A percentile compares a stretch with the other conserved stretches of the same genome.
Conservation (phyloP, 1,140 invertebrate species). For the Penaeus chinensis region DNA sequence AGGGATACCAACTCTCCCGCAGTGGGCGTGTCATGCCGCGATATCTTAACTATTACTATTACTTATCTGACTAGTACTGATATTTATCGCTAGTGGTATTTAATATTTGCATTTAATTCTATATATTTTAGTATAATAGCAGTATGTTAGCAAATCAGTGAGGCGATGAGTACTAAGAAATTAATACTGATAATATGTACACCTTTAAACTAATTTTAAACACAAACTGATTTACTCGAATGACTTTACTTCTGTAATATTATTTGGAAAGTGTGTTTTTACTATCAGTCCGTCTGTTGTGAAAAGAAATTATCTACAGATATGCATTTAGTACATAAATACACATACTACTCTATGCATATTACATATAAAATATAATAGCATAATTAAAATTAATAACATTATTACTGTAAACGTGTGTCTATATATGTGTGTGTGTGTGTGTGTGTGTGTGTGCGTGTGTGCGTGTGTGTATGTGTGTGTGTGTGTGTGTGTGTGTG, state of each 20-base stretch:
- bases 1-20: conserved; percentile 28
- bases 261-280: not conserved
- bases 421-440: too few relatives aligned
- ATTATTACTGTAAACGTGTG: not conserved
- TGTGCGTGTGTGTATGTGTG: too few relatives aligned
- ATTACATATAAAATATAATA: not conserved
- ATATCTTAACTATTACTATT: not conserved
- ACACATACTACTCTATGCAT: not conserved
- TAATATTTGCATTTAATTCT: not conserved
- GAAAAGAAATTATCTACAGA: not conserved
- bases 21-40: conserved; percentile 38
- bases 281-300: not conserved
- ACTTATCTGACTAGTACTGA: not conserved
- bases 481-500: too few relatives aligned
- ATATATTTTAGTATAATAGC: too few relatives aligned
- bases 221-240: not conserved
- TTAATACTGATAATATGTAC: too few relatives aligned
- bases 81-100: not conserved
- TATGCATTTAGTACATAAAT: not conserved
- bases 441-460: too few relatives aligned
- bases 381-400: not conserved
- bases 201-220: not conserved
- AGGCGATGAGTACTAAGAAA: too few relatives aligned
- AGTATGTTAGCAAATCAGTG: too few relatives aligned
- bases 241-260: not conserved